phyloP scores from a whole-genome alignment of 2,888 invertebrate genomes.

The Limenitis camilla region DNA sequence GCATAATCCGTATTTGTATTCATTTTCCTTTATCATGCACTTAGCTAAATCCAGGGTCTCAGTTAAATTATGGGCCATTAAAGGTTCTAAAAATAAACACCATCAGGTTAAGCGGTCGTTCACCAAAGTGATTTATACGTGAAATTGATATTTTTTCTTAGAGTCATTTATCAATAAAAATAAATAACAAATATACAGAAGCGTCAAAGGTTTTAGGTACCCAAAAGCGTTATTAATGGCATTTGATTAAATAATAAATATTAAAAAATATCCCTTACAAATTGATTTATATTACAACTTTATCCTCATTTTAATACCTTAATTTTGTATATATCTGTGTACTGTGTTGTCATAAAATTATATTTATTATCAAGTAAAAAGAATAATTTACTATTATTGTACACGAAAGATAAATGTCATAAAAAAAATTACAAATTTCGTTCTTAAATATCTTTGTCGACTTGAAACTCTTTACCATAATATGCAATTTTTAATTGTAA shows the following conservation, averaged over 20 bases:
- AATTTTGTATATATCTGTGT: too few species aligned
- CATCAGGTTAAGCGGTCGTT: slow-evolving; percentile 10
- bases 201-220: neutral
- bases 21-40: slow-evolving; percentile 13
- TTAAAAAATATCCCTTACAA: neutral
- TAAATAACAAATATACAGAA: neutral
- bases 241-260: neutral
- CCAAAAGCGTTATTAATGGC: neutral
- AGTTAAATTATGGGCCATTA: slow-evolving; percentile 17
- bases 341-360: too few species aligned
- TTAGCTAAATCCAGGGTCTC: slow-evolving; percentile 6
- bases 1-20: neutral
- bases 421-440: too few species aligned
- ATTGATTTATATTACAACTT: neutral
- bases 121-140: slow-evolving; percentile 2
- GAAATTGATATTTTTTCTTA: neutral
- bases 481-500: too few species aligned
- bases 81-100: slow-evolving; percentile 15
- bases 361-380: too few species aligned
- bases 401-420: too few species aligned
- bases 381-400: too few species aligned
- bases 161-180: neutral
- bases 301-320: neutral
- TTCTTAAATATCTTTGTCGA: too few species aligned
- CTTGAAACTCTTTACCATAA: too few species aligned